These are phyloP conservation scores for Malthinus seriepunctatus DNA, from an alignment of 2,888 invertebrate species.

Conservation along the genomic window DNA sequence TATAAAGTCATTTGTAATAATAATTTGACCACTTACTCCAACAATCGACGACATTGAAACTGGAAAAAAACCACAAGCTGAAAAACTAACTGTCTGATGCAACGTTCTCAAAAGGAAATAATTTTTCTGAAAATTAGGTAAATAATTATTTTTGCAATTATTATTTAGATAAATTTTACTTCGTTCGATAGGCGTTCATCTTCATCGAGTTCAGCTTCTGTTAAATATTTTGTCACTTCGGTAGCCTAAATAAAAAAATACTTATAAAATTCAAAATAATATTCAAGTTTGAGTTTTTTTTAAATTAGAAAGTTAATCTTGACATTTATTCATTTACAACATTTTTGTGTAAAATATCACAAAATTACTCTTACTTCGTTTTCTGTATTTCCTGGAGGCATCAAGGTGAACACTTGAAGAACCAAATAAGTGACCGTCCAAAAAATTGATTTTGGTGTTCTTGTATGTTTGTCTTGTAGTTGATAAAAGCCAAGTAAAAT, in stretches of 20 bases:
- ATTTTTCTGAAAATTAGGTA: conserved; percentile 27
- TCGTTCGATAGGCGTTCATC: conserved; percentile 19
- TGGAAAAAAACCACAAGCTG: conserved; percentile 30
- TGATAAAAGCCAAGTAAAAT: conserved; percentile 19
- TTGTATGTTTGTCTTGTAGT: not conserved
- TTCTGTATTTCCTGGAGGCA: conserved; percentile 15
- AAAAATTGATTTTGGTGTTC: conserved; percentile 11
- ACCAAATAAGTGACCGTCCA: conserved; percentile 20
- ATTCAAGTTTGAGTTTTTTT: too few species aligned
- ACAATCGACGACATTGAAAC: conserved; percentile 33
- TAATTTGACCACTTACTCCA: conserved; percentile 15
- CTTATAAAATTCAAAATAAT: too few species aligned
- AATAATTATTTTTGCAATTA: not conserved
- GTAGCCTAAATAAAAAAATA: conserved; percentile 12
- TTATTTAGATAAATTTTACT: conserved; percentile 5
- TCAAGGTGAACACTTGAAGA: conserved; percentile 15
- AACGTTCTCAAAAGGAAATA: conserved; percentile 32
- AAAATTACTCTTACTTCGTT: conserved; percentile 5
- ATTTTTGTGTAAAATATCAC: too few species aligned
- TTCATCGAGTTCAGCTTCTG: conserved; percentile 13
- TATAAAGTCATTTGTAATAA: not conserved
- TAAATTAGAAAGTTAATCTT: too few species aligned
- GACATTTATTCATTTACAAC: too few species aligned
- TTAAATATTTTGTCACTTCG: conserved; percentile 18
- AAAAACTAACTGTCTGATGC: conserved; percentile 31